Evolutionary conservation across 2,888 invertebrate genomes (phyloP).

Genomic region (Coelinius sp.): DNA sequence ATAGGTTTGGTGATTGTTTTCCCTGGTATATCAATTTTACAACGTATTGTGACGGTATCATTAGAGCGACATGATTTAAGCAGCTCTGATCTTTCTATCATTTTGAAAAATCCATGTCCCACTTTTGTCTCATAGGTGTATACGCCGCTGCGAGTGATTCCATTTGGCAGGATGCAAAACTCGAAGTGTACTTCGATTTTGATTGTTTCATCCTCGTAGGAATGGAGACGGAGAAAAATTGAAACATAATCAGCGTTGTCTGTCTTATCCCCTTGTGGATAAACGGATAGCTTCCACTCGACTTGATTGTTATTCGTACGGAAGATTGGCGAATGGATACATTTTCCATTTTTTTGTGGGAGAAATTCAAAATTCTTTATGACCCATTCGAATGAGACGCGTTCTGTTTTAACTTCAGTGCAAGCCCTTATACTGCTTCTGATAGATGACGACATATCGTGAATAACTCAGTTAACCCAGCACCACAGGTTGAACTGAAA

Average conservation of each 20-base stretch:
- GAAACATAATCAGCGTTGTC: not conserved
- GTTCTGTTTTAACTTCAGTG: too few relatives aligned
- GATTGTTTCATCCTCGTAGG: not conserved
- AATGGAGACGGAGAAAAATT: not conserved
- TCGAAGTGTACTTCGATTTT: not conserved
- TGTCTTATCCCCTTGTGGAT: not conserved
- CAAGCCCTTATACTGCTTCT: too few relatives aligned
- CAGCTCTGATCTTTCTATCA: not conserved
- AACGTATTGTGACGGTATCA: not conserved
- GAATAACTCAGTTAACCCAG: too few relatives aligned
- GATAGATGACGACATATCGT: too few relatives aligned
- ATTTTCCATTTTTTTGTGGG: not conserved
- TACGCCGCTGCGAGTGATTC: not conserved
- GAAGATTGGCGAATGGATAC: not conserved
- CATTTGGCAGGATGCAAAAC: not conserved
- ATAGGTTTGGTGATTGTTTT: not conserved
- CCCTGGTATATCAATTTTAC: not conserved
- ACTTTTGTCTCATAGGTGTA: not conserved
- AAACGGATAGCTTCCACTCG: not conserved
- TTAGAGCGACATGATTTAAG: not conserved
- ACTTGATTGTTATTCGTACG: not conserved
- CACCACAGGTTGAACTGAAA: too few relatives aligned
- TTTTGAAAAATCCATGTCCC: not conserved
- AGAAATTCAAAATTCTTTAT: not conserved
- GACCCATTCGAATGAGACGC: not conserved